Evolutionary conservation across 2,113 vertebrate genomes (phyloP).

Genomic region (Callionymus lyra): DNA sequence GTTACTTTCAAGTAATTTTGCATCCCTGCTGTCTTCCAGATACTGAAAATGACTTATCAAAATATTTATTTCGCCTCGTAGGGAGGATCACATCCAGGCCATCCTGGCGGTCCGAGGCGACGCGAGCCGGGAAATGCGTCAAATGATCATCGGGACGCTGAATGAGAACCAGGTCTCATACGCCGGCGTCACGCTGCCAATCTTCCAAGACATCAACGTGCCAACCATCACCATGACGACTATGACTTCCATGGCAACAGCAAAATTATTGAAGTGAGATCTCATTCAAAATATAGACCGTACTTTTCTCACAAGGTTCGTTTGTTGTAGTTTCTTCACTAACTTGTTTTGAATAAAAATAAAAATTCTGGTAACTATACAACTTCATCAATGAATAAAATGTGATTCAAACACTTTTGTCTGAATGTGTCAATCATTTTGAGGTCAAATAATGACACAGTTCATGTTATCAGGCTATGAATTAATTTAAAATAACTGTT

Average conservation of each 20-base stretch:
- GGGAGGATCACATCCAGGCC: constrained; percentile 90
- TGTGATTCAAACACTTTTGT: no score
- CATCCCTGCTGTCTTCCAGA: no score
- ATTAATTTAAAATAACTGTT: no score
- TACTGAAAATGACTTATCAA: no score
- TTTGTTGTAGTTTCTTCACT: background rate
- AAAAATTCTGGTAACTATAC: no score
- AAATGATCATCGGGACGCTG: constrained; percentile 90
- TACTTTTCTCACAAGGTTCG: background rate
- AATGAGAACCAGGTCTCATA: constrained; percentile 76
- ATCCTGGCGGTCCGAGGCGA: constrained; percentile 85
- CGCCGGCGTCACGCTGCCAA: constrained; percentile 67
- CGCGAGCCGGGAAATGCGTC: constrained; percentile 89
- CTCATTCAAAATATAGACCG: background rate
- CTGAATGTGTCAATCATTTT: no score
- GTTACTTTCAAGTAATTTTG: no score
- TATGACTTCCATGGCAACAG: constrained; percentile 82
- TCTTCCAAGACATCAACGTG: constrained; percentile 89
- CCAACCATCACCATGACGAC: constrained; percentile 73
- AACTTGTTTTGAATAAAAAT: no score
- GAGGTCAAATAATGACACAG: no score
- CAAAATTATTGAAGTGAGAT: constrained; percentile 86
- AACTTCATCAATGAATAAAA: no score
- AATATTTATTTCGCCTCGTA: no score
- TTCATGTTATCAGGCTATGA: no score